Conservation (phyloP, 2,888 invertebrate species). For the Loripinus fragilis region DNA sequence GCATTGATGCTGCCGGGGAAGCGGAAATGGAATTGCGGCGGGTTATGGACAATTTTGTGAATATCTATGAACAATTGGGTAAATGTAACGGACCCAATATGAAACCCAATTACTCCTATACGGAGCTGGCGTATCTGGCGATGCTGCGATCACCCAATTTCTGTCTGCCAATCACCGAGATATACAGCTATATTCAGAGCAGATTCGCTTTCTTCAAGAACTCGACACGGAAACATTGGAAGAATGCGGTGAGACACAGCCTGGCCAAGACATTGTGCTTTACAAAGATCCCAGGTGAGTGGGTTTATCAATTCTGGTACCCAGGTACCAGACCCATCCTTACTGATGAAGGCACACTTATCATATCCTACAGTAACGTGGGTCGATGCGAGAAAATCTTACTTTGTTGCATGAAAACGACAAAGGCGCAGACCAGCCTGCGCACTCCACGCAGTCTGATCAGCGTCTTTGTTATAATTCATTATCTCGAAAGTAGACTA, state of each 20-base stretch:
- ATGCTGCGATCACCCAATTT: conserved; percentile 70
- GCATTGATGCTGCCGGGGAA: not conserved
- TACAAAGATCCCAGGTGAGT: conserved; percentile 67
- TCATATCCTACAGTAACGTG: too few species aligned
- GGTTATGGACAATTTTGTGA: conserved; percentile 69
- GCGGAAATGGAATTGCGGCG: conserved; percentile 64
- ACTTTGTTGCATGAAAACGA: not conserved
- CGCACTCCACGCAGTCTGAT: not conserved
- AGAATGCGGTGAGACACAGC: conserved; percentile 73
- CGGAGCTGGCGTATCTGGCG: conserved; percentile 71
- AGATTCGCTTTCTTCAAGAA: conserved; percentile 67
- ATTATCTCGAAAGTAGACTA: too few species aligned
- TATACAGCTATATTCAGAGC: conserved; percentile 67
- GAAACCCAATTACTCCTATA: conserved; percentile 74
- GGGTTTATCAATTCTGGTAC: too few species aligned
- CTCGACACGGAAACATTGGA: conserved; percentile 69
- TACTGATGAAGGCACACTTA: too few species aligned
- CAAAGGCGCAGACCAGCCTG: not conserved
- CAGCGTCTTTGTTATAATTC: too few species aligned
- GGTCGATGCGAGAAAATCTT: too few species aligned
- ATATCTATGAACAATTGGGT: conserved; percentile 67
- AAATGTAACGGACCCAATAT: conserved; percentile 49
- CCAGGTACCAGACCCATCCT: too few species aligned
- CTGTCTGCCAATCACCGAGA: conserved; percentile 69
- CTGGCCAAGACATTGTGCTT: conserved; percentile 74